Evolutionary conservation across 2,888 invertebrate species (phyloP).

Genomic region (Acanthosepion pharaonis): DNA sequence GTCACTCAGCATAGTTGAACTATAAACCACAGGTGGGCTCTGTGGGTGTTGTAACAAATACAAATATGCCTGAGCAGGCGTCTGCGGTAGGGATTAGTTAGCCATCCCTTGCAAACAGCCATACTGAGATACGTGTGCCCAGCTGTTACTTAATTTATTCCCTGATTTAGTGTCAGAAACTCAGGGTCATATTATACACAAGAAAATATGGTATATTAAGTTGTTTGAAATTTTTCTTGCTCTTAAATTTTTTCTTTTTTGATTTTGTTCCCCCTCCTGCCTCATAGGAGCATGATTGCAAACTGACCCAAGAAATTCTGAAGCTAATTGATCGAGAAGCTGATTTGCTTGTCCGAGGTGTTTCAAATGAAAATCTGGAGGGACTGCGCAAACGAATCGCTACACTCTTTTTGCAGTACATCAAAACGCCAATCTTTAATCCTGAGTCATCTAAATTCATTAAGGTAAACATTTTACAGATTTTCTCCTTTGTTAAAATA

Average conservation of each 20-base stretch:
- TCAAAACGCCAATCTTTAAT: slow-evolving; percentile 75
- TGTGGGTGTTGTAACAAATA: too few species aligned
- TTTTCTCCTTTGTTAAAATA: neutral
- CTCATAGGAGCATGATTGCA: slow-evolving; percentile 75
- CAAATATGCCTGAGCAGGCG: too few species aligned
- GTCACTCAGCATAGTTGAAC: too few species aligned
- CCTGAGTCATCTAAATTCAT: slow-evolving; percentile 74
- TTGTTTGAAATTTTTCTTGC: too few species aligned
- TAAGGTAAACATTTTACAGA: slow-evolving; percentile 66
- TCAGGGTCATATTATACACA: too few species aligned
- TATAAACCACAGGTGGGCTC: too few species aligned
- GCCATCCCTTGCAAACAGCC: too few species aligned
- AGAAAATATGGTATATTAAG: too few species aligned
- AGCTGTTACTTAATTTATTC: too few species aligned
- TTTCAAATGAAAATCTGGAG: slow-evolving; percentile 79
- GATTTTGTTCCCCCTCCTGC: neutral
- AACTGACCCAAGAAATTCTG: slow-evolving; percentile 77
- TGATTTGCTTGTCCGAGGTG: slow-evolving; percentile 81
- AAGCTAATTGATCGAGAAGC: slow-evolving; percentile 83
- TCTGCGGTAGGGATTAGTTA: too few species aligned
- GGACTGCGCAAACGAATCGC: slow-evolving; percentile 82
- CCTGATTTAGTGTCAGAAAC: too few species aligned
- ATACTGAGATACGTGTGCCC: too few species aligned
- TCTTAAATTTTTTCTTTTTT: neutral
- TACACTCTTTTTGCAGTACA: slow-evolving; percentile 76